phyloP scores from a whole-genome alignment of 2,888 invertebrate species.

The Urechis unicinctus region DNA sequence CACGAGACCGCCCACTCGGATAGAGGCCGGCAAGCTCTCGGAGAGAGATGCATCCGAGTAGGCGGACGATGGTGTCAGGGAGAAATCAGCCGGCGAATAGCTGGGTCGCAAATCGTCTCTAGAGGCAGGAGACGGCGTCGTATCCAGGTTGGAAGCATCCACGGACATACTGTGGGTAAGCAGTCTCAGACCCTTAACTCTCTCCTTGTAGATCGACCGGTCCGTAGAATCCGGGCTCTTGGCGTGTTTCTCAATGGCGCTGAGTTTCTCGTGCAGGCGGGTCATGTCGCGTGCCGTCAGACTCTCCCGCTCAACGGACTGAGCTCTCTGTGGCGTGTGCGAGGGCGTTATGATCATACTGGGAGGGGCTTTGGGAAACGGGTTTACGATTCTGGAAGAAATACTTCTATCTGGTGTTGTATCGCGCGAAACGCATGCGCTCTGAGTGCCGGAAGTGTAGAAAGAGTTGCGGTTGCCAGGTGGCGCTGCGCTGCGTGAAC shows the following conservation, averaged over 20 bases:
- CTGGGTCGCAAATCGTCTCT: not conserved
- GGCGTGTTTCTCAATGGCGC: conserved; percentile 14
- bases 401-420: conserved; percentile 22
- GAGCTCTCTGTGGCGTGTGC: conserved; percentile 17
- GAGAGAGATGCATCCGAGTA: conserved; percentile 17
- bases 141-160: conserved; percentile 2
- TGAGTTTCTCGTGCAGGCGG: conserved; percentile 19
- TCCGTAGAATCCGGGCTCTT: not conserved
- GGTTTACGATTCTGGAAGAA: conserved; percentile 18
- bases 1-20: conserved; percentile 10
- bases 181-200: conserved; percentile 8
- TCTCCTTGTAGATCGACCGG: conserved; percentile 5
- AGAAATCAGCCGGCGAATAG: not conserved
- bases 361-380: conserved; percentile 34
- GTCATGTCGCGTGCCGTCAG: conserved; percentile 12
- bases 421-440: conserved; percentile 28
- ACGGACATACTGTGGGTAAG: conserved; percentile 16
- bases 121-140: not conserved
- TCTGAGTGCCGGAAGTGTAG: conserved; percentile 30
- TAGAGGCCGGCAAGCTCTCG: conserved; percentile 15
- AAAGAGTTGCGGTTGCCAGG: conserved; percentile 14
- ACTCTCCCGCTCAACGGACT: conserved; percentile 14
- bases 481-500: no score
- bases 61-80: not conserved
- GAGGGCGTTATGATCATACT: conserved; percentile 39